Evolutionary conservation across 1,140 invertebrate species (phyloP).

Genomic region (Trigoniulus corallinus): DNA sequence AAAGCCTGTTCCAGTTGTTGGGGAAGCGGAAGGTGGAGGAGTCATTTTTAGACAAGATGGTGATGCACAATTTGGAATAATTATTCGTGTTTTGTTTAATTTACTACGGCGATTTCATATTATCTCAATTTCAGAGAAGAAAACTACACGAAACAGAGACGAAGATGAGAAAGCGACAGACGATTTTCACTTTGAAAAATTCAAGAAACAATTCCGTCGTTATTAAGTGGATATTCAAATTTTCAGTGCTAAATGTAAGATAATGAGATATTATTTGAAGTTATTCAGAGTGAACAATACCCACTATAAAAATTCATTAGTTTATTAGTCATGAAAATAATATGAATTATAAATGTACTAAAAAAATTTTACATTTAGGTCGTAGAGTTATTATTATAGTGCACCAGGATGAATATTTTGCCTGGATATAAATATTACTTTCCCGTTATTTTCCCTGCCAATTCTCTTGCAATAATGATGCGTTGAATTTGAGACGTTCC

Average conservation of each 20-base stretch:
- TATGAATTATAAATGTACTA: too few relatives aligned
- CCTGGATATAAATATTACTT: too few relatives aligned
- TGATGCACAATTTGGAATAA: not conserved
- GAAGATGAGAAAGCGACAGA: conserved; percentile 82
- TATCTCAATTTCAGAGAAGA: not conserved
- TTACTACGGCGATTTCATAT: too few relatives aligned
- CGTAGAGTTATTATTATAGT: too few relatives aligned
- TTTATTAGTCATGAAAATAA: too few relatives aligned
- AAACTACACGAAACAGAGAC: conserved; percentile 39
- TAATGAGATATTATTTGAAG: too few relatives aligned
- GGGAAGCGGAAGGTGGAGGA: conserved; percentile 33
- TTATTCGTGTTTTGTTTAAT: not conserved
- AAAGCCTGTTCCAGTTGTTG: conserved; percentile 26
- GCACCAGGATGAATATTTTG: too few relatives aligned
- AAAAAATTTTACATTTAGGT: too few relatives aligned
- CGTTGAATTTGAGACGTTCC: conserved; percentile 94
- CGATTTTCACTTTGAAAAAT: conserved; percentile 92
- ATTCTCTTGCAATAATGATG: conserved; percentile 76
- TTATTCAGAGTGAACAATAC: too few relatives aligned
- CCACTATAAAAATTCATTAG: too few relatives aligned
- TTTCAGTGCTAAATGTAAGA: too few relatives aligned
- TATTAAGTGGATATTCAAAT: conserved; percentile 35
- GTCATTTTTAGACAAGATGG: not conserved
- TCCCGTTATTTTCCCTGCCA: not conserved
- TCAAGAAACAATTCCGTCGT: conserved; percentile 86